Percentiles rank a stretch among this genome's conserved stretches.
These are phyloP conservation scores for Neoitamus cyanurus DNA, from an alignment of 2,888 invertebrate species.

Conservation along the genomic window DNA sequence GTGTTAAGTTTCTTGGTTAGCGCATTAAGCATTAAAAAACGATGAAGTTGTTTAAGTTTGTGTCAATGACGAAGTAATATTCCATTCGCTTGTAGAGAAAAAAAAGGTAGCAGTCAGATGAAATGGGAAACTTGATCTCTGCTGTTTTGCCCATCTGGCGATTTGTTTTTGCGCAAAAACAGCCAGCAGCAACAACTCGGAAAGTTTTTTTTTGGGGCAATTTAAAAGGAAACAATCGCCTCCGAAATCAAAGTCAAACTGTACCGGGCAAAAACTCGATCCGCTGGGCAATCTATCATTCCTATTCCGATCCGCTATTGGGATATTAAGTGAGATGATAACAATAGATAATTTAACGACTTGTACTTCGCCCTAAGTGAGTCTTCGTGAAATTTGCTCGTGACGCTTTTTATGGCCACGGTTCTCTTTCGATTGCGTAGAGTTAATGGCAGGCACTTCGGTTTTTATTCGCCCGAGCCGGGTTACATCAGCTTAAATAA, in stretches of 20 bases:
- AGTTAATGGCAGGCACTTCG: neutral
- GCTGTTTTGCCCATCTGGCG: neutral
- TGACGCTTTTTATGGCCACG: neutral
- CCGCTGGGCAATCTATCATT: neutral
- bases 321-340: conserved; percentile 13
- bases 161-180: neutral
- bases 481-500: conserved; percentile 11
- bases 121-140: neutral
- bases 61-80: neutral
- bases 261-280: neutral
- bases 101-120: neutral
- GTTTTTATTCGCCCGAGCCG: neutral
- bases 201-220: neutral
- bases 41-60: neutral
- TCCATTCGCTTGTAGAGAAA: neutral
- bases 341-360: conserved; percentile 25
- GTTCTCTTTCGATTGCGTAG: neutral
- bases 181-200: neutral
- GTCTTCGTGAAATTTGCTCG: conserved; percentile 2
- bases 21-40: neutral
- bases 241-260: neutral
- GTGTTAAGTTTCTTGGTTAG: neutral
- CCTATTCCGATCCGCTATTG: neutral
- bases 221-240: conserved; percentile 1
- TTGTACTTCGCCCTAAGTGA: conserved; percentile 3